Evolutionary conservation across 1,140 invertebrate species (phyloP).

Genomic region (Lethrus apterus): DNA sequence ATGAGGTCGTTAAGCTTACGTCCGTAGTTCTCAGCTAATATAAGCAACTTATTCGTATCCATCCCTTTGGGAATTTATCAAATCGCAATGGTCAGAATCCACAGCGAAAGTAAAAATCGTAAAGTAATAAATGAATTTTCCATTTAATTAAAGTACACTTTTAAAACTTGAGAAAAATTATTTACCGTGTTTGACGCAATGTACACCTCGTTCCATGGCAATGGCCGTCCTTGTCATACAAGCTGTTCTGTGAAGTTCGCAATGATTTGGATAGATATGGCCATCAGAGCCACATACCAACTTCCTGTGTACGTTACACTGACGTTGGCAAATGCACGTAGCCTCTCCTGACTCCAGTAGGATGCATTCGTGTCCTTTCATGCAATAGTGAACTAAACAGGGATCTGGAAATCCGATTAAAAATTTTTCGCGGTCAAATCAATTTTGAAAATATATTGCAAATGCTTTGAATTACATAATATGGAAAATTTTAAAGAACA

Average conservation of each 20-base stretch:
- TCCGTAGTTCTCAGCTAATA: too few relatives aligned
- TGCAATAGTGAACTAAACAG: slow-evolving; percentile 58
- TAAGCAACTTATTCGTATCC: too few relatives aligned
- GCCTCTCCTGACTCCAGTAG: slow-evolving; percentile 44
- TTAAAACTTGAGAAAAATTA: too few relatives aligned
- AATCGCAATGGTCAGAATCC: slow-evolving; percentile 11
- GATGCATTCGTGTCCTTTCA: slow-evolving; percentile 60
- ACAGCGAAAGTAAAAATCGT: slow-evolving; percentile 5
- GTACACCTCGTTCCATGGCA: slow-evolving; percentile 47
- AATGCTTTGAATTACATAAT: not conserved
- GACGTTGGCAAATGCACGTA: slow-evolving; percentile 56
- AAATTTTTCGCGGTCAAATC: not conserved
- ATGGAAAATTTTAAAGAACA: not conserved
- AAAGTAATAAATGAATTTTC: too few relatives aligned
- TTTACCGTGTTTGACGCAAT: slow-evolving; percentile 45
- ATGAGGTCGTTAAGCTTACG: too few relatives aligned
- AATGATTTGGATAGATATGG: slow-evolving; percentile 65
- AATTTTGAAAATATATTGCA: not conserved
- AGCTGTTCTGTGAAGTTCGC: slow-evolving; percentile 64
- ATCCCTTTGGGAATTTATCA: too few relatives aligned
- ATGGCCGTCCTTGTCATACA: slow-evolving; percentile 55
- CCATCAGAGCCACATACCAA: slow-evolving; percentile 71
- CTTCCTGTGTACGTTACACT: slow-evolving; percentile 50
- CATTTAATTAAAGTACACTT: too few relatives aligned
- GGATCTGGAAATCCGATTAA: slow-evolving; percentile 47